A percentile compares a stretch with the other conserved stretches of the same genome.
These are phyloP conservation scores for Chelonoidis abingdonii DNA, from an alignment of 2,113 vertebrate species.

Conservation along the genomic window DNA sequence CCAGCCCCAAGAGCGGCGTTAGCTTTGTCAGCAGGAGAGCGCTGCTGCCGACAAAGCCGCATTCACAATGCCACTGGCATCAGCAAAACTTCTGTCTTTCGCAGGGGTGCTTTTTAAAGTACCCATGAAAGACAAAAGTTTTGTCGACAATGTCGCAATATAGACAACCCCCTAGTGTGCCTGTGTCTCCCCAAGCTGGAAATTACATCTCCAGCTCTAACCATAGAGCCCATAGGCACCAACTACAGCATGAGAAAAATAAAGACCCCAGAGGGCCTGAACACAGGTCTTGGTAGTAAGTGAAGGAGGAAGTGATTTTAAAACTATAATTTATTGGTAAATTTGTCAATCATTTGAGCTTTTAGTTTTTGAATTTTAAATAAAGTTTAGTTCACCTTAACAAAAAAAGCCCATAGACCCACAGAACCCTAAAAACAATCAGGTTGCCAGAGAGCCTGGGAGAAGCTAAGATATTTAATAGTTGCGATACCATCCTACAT, in stretches of 20 bases:
- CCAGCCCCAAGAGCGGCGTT: no score
- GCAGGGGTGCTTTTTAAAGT: no score
- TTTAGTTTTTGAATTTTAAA: not conserved
- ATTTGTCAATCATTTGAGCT: not conserved
- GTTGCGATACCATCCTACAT: fast-evolving
- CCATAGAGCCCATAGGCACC: not conserved
- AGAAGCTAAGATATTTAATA: not conserved
- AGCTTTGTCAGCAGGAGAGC: no score
- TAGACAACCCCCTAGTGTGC: not conserved
- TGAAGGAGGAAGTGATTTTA: not conserved
- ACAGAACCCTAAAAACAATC: not conserved
- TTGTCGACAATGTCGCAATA: no score
- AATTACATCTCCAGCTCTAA: not conserved
- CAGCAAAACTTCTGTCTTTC: no score
- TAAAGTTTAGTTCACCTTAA: not conserved
- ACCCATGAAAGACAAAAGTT: no score
- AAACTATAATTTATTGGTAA: not conserved
- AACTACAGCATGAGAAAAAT: not conserved
- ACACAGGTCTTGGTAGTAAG: not conserved
- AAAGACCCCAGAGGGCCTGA: not conserved
- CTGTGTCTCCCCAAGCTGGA: not conserved
- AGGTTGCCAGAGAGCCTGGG: not conserved
- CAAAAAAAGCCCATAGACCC: not conserved
- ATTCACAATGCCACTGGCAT: no score
- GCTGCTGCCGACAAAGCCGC: no score